Base-by-base conservation (phyloP, 2,113 vertebrate species). In the Pycnonotus jocosus region DNA sequence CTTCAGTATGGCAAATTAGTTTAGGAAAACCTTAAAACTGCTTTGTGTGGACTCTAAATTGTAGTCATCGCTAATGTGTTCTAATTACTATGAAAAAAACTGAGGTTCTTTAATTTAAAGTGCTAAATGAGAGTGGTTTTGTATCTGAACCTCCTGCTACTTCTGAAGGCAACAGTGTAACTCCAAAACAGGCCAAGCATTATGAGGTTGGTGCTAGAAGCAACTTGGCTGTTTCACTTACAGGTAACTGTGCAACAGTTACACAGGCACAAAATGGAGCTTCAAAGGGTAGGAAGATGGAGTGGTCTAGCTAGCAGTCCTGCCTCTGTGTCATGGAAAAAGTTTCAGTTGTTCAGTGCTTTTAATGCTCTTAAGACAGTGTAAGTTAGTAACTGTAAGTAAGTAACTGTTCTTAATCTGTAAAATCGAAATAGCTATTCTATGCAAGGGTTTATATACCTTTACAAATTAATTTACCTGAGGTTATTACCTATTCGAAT, bases 181-280 rank as follows among this genome's bases (percentile, higher is more conserved):
- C 78, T 64, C 81, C 86, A 64, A 98, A 99, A 97, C 98, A 97
- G 94, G 66, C 95, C 20, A 98, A 98, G 89, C 47, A 91, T 23
- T 81, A 15, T 71, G 98, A 98, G 58, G 50, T 58, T 15, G 57
- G 96, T 97, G 90, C 81, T 90, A 89, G 86, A 92, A 89, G 53
- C 68, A 82, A 42, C 85, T 93, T 74, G 47, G 3, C 35, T 61
- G 20, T 95, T 35, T 82, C 66, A 33, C 37, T 87, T 89, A 31
- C 92, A 78, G 62, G 54, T 73, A 92, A 66, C 31, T 95, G 95
- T 90, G 45, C 94, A 85, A 44, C 81, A 90, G 58, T 96, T 85
- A 83, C 44, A 40, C 42, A 91, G 69, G 47, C 70, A 28, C 94
- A 94, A 80, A 87, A 35, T 71, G 3, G 64, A 20, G 57, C 92